These are phyloP conservation scores for Cephus spinipes DNA, from an alignment of 2,888 invertebrate genomes.

Conservation along the genomic window DNA sequence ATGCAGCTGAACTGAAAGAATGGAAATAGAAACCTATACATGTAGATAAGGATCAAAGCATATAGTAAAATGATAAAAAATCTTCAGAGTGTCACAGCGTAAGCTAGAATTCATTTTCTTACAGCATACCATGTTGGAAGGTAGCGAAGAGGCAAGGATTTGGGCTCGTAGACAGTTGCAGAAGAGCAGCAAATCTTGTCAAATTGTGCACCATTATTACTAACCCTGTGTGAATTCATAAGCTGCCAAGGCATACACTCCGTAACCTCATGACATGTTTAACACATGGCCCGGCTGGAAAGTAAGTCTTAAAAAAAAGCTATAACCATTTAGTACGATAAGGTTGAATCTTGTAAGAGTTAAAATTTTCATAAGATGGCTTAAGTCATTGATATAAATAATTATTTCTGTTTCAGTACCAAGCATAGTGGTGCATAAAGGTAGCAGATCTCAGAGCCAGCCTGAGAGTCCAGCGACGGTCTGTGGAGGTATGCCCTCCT, in stretches of 20 bases:
- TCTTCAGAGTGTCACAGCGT: background rate
- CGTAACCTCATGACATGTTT: conserved; percentile 46
- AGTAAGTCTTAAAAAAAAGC: conserved; percentile 46
- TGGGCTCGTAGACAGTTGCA: conserved; percentile 51
- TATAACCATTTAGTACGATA: background rate
- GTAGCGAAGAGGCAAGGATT: conserved; percentile 52
- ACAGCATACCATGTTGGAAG: conserved; percentile 53
- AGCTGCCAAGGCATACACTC: conserved; percentile 40
- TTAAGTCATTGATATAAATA: background rate
- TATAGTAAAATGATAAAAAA: background rate
- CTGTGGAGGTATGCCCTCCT: conserved; percentile 62
- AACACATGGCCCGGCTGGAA: conserved; percentile 61
- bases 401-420: conserved; percentile 56
- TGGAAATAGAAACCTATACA: background rate
- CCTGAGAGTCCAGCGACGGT: conserved; percentile 57
- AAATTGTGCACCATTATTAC: background rate
- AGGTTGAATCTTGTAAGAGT: background rate
- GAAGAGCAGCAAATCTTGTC: background rate
- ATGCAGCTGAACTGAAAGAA: background rate
- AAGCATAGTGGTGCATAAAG: conserved; percentile 64
- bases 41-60: background rate
- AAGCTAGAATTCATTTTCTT: conserved; percentile 25
- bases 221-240: conserved; percentile 52
- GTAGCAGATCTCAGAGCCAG: conserved; percentile 53
- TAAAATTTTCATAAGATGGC: background rate